Conservation (phyloP, 2,888 invertebrate genomes). For the Pogonocherus hispidulus region DNA sequence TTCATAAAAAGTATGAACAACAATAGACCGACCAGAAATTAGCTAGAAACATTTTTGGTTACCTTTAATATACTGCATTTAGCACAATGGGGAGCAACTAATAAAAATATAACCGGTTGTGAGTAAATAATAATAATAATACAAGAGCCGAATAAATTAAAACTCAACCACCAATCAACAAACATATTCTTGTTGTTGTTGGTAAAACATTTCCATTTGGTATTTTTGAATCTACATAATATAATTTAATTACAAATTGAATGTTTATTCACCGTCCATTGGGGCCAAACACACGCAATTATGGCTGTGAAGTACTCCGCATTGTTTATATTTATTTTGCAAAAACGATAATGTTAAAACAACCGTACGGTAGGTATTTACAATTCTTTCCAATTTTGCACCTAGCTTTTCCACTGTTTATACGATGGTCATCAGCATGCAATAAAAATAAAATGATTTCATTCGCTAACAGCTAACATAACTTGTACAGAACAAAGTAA, state of each 20-base stretch:
- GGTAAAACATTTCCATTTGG: slow-evolving; percentile 6
- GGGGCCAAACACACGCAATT: slow-evolving; percentile 21
- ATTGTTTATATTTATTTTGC: slow-evolving; percentile 27
- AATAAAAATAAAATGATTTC: slow-evolving; percentile 22
- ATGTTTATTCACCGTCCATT: slow-evolving; percentile 21
- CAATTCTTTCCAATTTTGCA: slow-evolving; percentile 26
- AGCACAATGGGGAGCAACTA: too few relatives aligned
- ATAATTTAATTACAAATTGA: slow-evolving; percentile 17
- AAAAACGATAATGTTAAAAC: slow-evolving; percentile 10
- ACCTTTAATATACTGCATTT: too few relatives aligned
- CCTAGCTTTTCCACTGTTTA: slow-evolving; percentile 19
- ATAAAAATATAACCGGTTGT: background rate
- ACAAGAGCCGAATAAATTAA: background rate
- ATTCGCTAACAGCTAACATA: slow-evolving; percentile 9
- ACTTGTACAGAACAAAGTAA: background rate
- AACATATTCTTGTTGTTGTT: background rate
- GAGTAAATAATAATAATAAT: background rate
- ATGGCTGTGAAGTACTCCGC: slow-evolving; percentile 24
- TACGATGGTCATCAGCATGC: slow-evolving; percentile 12
- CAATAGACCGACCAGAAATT: too few relatives aligned
- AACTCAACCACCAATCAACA: background rate
- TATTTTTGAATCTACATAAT: slow-evolving; percentile 1
- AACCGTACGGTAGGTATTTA: slow-evolving; percentile 10
- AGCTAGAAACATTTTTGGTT: too few relatives aligned
- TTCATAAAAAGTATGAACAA: too few relatives aligned